Percentiles rank a stretch among this genome's conserved stretches.
These are phyloP conservation scores for Sesamia nonagrioides DNA, from an alignment of 1,140 invertebrate genomes.

Conservation along the genomic window DNA sequence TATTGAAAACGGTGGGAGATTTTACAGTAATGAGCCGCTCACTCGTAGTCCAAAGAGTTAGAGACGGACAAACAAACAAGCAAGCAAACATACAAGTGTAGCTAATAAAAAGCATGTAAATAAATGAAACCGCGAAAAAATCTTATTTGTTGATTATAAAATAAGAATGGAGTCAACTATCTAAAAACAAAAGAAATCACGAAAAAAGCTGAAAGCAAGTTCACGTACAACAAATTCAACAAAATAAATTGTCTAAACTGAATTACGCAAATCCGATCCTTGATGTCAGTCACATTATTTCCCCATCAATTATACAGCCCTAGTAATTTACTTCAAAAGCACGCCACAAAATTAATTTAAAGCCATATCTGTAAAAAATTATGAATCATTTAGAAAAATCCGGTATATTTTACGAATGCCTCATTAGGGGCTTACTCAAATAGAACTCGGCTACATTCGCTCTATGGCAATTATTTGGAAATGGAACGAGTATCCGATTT, in stretches of 20 bases:
- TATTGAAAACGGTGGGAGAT: too few relatives aligned
- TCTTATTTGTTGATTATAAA: too few relatives aligned
- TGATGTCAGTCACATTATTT: neutral
- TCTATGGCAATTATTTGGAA: constrained; percentile 24
- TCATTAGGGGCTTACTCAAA: constrained; percentile 12
- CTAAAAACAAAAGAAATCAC: too few relatives aligned
- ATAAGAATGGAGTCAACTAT: too few relatives aligned
- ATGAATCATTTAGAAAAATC: neutral
- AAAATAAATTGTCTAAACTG: neutral
- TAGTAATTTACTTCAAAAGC: neutral
- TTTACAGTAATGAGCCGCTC: too few relatives aligned
- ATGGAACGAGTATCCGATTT: neutral
- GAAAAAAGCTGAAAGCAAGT: too few relatives aligned
- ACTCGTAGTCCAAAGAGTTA: too few relatives aligned
- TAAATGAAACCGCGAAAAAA: too few relatives aligned
- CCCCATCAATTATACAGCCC: neutral
- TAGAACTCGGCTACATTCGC: neutral
- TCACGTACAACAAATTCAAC: neutral
- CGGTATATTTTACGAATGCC: neutral
- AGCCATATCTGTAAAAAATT: constrained; percentile 2
- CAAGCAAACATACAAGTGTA: too few relatives aligned
- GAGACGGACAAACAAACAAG: too few relatives aligned
- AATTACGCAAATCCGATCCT: neutral
- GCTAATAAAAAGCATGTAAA: too few relatives aligned
- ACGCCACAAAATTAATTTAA: constrained; percentile 1